These are phyloP conservation scores for Progne subis DNA, from an alignment of 2,113 vertebrate genomes.

Conservation along the genomic window DNA sequence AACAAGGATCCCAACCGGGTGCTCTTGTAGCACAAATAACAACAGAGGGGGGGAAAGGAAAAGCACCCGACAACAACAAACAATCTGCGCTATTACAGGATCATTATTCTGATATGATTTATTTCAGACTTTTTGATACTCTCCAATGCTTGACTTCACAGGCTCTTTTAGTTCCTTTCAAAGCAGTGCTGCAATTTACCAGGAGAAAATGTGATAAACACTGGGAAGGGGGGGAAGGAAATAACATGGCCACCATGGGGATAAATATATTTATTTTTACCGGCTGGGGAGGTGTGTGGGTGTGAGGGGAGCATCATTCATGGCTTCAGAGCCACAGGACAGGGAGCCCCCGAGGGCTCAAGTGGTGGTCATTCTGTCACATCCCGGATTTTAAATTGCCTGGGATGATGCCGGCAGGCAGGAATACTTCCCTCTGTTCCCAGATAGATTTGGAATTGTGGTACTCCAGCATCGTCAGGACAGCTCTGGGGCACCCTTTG, in stretches of 20 bases:
- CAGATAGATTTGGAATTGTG: fast-evolving
- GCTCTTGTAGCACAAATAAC: constrained; percentile 36
- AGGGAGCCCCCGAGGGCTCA: neutral
- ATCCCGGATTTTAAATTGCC: neutral
- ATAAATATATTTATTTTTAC: neutral
- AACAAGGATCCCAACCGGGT: constrained; percentile 26
- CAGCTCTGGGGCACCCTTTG: neutral
- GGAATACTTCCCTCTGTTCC: neutral
- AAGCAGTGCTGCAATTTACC: constrained; percentile 27
- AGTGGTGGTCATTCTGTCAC: neutral
- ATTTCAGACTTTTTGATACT: constrained; percentile 47
- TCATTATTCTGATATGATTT: constrained; percentile 66
- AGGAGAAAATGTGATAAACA: constrained; percentile 49
- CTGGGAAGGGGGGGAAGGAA: neutral
- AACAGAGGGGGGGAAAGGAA: neutral
- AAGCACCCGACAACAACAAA: constrained; percentile 37
- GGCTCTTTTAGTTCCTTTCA: constrained; percentile 48
- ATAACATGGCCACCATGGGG: fast-evolving
- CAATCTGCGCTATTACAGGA: constrained; percentile 40
- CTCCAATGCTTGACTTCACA: constrained; percentile 51
- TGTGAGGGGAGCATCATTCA: fast-evolving
- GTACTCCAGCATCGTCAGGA: fast-evolving
- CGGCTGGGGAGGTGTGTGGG: neutral
- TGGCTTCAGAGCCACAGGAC: neutral
- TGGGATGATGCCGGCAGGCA: neutral